Evolutionary conservation across 1,140 invertebrate genomes (phyloP).

Genomic region (Himalopsyche phryganea): DNA sequence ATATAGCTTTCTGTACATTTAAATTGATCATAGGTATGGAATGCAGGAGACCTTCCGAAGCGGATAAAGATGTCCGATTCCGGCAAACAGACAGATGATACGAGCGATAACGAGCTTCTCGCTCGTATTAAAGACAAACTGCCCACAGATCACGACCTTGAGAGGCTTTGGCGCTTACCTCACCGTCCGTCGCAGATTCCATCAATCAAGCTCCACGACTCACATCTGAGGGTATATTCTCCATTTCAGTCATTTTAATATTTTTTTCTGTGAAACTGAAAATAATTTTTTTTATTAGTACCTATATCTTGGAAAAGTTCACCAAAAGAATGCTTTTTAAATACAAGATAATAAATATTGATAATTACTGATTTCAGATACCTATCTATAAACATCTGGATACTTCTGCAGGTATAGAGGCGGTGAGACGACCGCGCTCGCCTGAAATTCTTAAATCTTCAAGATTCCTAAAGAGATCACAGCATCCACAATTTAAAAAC

Average conservation of each 20-base stretch:
- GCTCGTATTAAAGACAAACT: slow-evolving; percentile 8
- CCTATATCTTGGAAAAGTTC: too few relatives aligned
- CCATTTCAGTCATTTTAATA: too few relatives aligned
- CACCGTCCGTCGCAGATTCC: slow-evolving; percentile 2
- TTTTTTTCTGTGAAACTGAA: too few relatives aligned
- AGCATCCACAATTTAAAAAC: too few relatives aligned
- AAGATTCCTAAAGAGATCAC: too few relatives aligned
- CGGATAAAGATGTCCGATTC: slow-evolving; percentile 3
- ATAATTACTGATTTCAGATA: slow-evolving; percentile 3
- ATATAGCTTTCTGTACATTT: too few relatives aligned
- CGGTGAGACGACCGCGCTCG: too few relatives aligned
- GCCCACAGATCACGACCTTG: slow-evolving; percentile 10
- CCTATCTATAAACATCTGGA: slow-evolving; percentile 8
- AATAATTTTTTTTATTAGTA: too few relatives aligned
- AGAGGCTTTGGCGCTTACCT: slow-evolving; percentile 11
- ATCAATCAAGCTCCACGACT: slow-evolving; percentile 10
- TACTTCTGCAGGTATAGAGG: neutral
- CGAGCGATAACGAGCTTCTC: slow-evolving; percentile 4
- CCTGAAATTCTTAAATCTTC: too few relatives aligned
- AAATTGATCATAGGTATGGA: slow-evolving; percentile 16
- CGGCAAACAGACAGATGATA: neutral
- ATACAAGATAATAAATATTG: too few relatives aligned
- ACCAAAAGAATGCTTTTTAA: too few relatives aligned
- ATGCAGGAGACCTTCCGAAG: slow-evolving; percentile 8
- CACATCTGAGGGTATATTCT: neutral